These are phyloP conservation scores for Adelognathus sp. DNA, from an alignment of 2,888 invertebrate species.

Conservation along the genomic window DNA sequence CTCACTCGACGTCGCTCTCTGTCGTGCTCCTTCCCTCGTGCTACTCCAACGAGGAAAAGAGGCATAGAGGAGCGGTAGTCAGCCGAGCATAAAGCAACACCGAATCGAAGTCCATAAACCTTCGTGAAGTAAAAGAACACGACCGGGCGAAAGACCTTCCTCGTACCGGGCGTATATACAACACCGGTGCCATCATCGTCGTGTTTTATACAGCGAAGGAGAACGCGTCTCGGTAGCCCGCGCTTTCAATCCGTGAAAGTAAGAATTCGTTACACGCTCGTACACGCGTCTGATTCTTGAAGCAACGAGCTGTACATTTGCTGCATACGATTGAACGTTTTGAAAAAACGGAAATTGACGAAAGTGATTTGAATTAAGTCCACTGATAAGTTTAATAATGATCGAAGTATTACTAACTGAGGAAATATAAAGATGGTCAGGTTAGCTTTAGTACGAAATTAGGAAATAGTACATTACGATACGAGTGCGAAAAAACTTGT, in stretches of 20 bases:
- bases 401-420: too few species aligned
- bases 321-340: slow-evolving; percentile 6
- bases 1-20: too few species aligned
- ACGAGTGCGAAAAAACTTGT: neutral
- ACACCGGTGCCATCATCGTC: slow-evolving; percentile 9
- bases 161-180: slow-evolving; percentile 17
- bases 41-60: slow-evolving; percentile 64
- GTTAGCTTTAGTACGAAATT: too few species aligned
- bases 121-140: slow-evolving; percentile 60
- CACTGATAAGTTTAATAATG: too few species aligned
- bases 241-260: slow-evolving; percentile 55
- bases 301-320: neutral
- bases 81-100: slow-evolving; percentile 77
- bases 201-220: slow-evolving; percentile 46
- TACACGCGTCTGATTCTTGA: slow-evolving; percentile 17
- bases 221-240: slow-evolving; percentile 49
- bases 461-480: too few species aligned
- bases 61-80: slow-evolving; percentile 72
- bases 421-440: too few species aligned
- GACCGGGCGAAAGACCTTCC: slow-evolving; percentile 66
- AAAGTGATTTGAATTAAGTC: too few species aligned
- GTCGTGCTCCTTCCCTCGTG: slow-evolving; percentile 37
- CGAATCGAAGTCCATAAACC: slow-evolving; percentile 74
- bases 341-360: too few species aligned
- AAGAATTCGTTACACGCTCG: slow-evolving; percentile 55